Conservation (phyloP, 1,140 invertebrate genomes). For the Psilanteris sp. region DNA sequence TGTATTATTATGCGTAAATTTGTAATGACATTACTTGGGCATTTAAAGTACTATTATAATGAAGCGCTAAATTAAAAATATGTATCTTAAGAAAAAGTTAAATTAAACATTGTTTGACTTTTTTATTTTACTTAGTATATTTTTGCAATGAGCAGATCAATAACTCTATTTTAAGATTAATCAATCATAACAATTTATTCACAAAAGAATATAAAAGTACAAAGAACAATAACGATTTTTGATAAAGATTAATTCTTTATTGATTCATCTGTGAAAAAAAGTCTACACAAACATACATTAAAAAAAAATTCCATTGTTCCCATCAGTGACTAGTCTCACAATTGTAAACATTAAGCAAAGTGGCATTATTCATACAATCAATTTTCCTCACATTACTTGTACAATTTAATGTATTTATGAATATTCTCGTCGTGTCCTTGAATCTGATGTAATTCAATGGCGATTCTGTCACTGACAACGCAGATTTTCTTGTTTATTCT, state of each 20-base stretch:
- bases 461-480: too few species aligned
- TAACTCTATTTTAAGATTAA: conserved; percentile 8
- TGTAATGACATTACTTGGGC: too few species aligned
- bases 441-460: not conserved
- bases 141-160: too few species aligned
- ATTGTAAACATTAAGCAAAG: not conserved
- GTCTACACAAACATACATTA: too few species aligned
- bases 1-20: too few species aligned
- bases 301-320: too few species aligned
- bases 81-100: too few species aligned
- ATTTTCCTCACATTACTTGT: not conserved
- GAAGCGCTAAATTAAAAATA: too few species aligned
- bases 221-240: conserved; percentile 49
- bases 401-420: conserved; percentile 15
- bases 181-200: conserved; percentile 20
- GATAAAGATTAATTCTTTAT: conserved; percentile 26
- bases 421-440: conserved; percentile 1
- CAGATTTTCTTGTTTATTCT: not conserved
- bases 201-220: conserved; percentile 31
- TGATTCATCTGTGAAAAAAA: too few species aligned
- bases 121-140: too few species aligned
- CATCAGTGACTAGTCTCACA: conserved; percentile 1
- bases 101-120: too few species aligned
- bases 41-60: too few species aligned
- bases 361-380: conserved; percentile 7